Evolutionary conservation across 1,140 invertebrate genomes (phyloP).

Genomic region (Magallana angulata): DNA sequence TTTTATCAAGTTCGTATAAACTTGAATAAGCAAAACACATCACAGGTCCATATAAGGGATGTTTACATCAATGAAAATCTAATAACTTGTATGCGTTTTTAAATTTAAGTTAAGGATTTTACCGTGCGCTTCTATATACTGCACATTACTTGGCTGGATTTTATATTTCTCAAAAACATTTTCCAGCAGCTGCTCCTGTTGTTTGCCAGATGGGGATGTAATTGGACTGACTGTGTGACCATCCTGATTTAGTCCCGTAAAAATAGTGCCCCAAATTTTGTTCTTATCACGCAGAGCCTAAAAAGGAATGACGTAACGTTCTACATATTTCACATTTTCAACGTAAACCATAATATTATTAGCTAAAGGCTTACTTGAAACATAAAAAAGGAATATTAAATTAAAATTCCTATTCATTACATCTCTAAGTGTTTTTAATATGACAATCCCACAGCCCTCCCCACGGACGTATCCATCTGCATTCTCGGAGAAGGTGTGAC

Average conservation of each 20-base stretch:
- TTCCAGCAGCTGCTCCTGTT: constrained; percentile 61
- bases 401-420: constrained; percentile 44
- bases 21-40: too few relatives aligned
- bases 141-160: constrained; percentile 47
- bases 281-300: constrained; percentile 65
- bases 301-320: background rate
- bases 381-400: background rate
- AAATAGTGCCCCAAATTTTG: constrained; percentile 66
- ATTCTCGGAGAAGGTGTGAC: constrained; percentile 61
- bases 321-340: too few relatives aligned
- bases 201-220: constrained; percentile 64
- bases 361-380: background rate
- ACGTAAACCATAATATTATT: too few relatives aligned
- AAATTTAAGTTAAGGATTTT: background rate
- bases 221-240: constrained; percentile 64
- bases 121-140: constrained; percentile 71
- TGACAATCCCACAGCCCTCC: constrained; percentile 69
- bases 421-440: constrained; percentile 63
- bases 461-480: constrained; percentile 69
- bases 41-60: too few relatives aligned
- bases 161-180: constrained; percentile 50
- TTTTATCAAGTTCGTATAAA: too few relatives aligned
- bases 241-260: constrained; percentile 69
- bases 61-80: too few relatives aligned
- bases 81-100: too few relatives aligned